Conservation (phyloP, 1,140 invertebrate genomes). For the Dufourea novaeangliae region DNA sequence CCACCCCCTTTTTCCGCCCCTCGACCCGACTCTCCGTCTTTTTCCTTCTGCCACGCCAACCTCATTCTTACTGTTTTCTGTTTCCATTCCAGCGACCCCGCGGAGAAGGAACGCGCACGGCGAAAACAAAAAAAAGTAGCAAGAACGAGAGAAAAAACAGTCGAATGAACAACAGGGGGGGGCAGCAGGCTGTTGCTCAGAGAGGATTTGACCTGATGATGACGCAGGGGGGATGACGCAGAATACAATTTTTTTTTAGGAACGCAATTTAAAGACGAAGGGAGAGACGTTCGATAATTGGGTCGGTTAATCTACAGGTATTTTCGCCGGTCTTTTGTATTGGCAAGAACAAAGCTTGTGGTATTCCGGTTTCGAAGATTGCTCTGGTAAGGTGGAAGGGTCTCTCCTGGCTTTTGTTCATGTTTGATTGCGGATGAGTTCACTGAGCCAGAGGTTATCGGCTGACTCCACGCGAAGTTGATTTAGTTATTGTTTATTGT, state of each 20-base stretch:
- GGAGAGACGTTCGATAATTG: background rate
- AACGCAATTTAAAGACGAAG: background rate
- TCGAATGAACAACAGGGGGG: background rate
- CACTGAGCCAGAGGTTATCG: no score
- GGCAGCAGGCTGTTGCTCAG: background rate
- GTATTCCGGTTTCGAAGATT: background rate
- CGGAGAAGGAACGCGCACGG: background rate
- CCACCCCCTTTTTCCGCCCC: slow-evolving; percentile 11
- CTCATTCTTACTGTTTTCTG: slow-evolving; percentile 22
- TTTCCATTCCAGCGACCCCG: slow-evolving; percentile 25
- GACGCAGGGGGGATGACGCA: background rate
- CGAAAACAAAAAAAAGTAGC: background rate
- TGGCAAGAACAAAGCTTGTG: background rate
- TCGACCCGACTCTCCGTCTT: background rate
- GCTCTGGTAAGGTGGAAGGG: no score
- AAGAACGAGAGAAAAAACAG: background rate
- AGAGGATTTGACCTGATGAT: slow-evolving; percentile 1
- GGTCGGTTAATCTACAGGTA: background rate
- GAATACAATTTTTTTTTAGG: background rate
- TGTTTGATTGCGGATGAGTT: no score
- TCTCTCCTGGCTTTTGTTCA: no score
- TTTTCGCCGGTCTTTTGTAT: background rate
- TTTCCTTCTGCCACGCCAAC: background rate
- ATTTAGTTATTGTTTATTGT: no score
- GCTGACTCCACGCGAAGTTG: no score